These are phyloP conservation scores for Drosophila lacicola DNA, from an alignment of 2,888 invertebrate species.

Conservation along the genomic window DNA sequence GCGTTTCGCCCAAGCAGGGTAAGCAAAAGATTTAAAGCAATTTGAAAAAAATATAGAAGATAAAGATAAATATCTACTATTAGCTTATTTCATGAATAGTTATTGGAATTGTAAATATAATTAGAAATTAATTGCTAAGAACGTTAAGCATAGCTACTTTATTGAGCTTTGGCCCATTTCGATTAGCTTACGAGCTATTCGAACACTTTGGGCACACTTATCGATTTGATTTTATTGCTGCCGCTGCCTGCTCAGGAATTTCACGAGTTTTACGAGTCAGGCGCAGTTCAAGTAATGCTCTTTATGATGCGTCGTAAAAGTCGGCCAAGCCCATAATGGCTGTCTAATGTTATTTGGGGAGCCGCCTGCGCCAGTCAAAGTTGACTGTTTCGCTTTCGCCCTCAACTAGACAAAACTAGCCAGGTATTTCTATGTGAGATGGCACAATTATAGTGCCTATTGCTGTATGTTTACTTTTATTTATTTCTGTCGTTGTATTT, in stretches of 20 bases:
- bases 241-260: constrained; percentile 36
- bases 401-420: constrained; percentile 18
- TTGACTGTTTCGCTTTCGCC: constrained; percentile 62
- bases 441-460: constrained; percentile 49
- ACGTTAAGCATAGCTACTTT: neutral
- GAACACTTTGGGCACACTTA: constrained; percentile 70
- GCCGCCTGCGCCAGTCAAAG: constrained; percentile 48
- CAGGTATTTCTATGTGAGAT: constrained; percentile 25
- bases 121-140: constrained; percentile 5
- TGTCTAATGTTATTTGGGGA: constrained; percentile 73
- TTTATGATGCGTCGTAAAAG: constrained; percentile 75
- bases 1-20: constrained; percentile 85
- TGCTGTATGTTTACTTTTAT: constrained; percentile 39
- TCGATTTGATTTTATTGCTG: constrained; percentile 73
- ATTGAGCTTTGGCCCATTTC: constrained; percentile 16
- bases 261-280: constrained; percentile 65
- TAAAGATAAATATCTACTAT: too few relatives aligned
- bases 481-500: constrained; percentile 18
- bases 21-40: constrained; percentile 49
- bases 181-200: constrained; percentile 57
- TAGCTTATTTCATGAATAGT: neutral
- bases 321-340: constrained; percentile 72
- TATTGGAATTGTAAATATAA: constrained; percentile 5
- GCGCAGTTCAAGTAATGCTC: constrained; percentile 66
- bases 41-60: neutral